Conservation (phyloP, 2,888 invertebrate genomes). For the Rhyacophila evoluta region DNA sequence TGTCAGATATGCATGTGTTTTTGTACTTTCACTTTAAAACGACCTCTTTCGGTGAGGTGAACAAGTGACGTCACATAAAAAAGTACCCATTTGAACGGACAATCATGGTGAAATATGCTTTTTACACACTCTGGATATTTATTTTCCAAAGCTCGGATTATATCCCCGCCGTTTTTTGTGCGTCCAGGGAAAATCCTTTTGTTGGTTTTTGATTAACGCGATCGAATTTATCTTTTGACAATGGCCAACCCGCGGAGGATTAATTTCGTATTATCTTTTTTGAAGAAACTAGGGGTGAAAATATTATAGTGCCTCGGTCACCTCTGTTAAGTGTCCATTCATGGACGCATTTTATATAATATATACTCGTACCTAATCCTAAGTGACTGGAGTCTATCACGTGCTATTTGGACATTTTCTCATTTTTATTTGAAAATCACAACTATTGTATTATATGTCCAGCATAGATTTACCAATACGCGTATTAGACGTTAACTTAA, state of each 20-base stretch:
- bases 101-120: background rate
- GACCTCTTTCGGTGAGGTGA: constrained; percentile 7
- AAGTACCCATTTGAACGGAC: background rate
- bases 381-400: no score
- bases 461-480: no score
- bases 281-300: background rate
- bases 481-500: no score
- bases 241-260: background rate
- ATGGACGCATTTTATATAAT: no score
- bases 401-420: no score
- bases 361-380: no score
- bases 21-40: background rate
- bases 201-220: constrained; percentile 9
- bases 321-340: no score
- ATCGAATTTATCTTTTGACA: background rate
- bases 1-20: background rate
- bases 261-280: background rate
- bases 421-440: no score
- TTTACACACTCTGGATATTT: background rate
- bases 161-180: background rate
- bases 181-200: background rate
- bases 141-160: background rate
- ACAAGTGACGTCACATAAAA: background rate
- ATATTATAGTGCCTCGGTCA: background rate
- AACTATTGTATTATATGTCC: no score